phyloP scores from a whole-genome alignment of 1,140 invertebrate genomes.

The Pseudomyrmex gracilis region DNA sequence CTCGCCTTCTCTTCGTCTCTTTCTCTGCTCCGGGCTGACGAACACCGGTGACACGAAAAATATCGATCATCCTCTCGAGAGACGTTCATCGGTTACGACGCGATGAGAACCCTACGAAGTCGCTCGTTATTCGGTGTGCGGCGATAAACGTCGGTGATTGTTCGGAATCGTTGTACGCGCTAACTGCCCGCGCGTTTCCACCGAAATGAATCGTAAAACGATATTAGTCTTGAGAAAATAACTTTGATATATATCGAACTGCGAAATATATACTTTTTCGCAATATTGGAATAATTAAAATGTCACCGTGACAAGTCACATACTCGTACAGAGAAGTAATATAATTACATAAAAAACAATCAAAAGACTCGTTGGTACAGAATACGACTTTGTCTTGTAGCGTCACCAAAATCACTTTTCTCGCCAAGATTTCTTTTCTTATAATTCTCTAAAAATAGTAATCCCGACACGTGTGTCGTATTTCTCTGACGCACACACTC shows the following conservation, averaged over 20 bases:
- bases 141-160: conserved; percentile 10
- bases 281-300: no score
- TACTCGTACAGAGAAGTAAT: no score
- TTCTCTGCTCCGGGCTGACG: conserved; percentile 57
- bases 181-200: not conserved
- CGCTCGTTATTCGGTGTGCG: conserved; percentile 1
- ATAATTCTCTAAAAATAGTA: not conserved
- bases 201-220: not conserved
- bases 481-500: not conserved
- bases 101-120: conserved; percentile 59
- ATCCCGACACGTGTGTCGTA: no score
- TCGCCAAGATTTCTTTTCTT: not conserved
- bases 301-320: no score
- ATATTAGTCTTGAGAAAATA: not conserved
- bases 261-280: no score
- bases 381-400: no score
- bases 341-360: no score
- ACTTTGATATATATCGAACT: not conserved
- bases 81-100: conserved; percentile 26
- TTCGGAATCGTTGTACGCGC: not conserved
- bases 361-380: no score
- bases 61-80: conserved; percentile 68
- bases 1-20: not conserved
- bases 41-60: conserved; percentile 72
- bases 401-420: no score